Conservation (phyloP, 2,888 invertebrate genomes). For the Abscondita cerata region DNA sequence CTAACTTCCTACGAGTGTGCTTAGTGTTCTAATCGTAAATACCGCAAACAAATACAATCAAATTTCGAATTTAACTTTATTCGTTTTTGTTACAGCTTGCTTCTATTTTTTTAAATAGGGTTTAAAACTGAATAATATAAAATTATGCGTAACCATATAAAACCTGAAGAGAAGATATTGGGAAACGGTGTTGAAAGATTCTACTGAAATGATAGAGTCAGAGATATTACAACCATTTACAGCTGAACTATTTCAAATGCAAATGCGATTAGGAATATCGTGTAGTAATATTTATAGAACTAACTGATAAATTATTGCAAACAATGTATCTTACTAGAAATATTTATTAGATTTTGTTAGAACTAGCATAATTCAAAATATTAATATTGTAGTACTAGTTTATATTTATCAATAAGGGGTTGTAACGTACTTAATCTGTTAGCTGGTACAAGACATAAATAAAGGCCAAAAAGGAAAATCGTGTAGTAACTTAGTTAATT, state of each 20-base stretch:
- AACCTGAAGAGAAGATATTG: no score
- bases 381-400: no score
- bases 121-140: neutral
- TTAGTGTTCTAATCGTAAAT: slow-evolving; percentile 39
- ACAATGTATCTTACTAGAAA: no score
- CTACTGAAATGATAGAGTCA: neutral
- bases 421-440: no score
- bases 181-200: no score
- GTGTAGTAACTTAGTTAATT: no score
- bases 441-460: no score
- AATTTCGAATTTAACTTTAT: slow-evolving; percentile 29
- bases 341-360: no score
- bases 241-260: slow-evolving; percentile 5
- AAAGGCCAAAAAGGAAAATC: no score
- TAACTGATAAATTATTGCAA: neutral
- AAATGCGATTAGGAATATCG: slow-evolving; percentile 9
- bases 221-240: neutral
- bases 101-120: neutral
- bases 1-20: slow-evolving; percentile 43
- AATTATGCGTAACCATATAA: no score
- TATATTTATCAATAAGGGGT: no score
- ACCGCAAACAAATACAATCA: slow-evolving; percentile 27
- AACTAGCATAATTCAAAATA: no score
- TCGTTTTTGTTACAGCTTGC: slow-evolving; percentile 23
- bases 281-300: neutral